Evolutionary conservation across 2,797 vertebrate species (phyloP).

Genomic region (Antennarius maculatus): DNA sequence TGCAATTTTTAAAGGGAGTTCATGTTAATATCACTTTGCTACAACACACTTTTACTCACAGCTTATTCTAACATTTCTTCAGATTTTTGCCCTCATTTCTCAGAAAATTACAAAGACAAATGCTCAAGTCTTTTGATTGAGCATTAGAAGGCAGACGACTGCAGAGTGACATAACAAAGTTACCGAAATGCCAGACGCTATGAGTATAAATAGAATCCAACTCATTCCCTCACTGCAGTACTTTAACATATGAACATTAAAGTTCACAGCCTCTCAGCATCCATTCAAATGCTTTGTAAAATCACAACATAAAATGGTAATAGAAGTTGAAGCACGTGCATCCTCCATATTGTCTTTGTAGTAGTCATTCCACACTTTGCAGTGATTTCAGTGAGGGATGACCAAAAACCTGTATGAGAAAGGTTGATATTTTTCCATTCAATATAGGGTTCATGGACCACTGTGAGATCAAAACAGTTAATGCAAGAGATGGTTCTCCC

Average conservation of each 20-base stretch:
- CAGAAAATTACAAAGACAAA: slow-evolving; percentile 6
- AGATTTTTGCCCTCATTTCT: neutral
- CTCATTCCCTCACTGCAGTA: neutral
- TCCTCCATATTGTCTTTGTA: neutral
- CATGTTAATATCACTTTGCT: slow-evolving; percentile 2
- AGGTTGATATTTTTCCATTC: neutral
- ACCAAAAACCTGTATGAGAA: too few relatives aligned
- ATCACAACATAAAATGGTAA: neutral
- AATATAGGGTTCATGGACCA: neutral
- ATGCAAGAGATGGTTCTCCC: neutral
- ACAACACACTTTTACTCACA: slow-evolving; percentile 3
- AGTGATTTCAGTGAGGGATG: too few relatives aligned
- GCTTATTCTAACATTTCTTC: neutral
- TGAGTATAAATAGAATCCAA: neutral
- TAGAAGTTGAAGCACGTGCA: slow-evolving; percentile 5
- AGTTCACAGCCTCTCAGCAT: neutral
- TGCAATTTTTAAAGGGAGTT: neutral
- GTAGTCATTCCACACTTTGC: too few relatives aligned
- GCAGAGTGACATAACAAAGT: slow-evolving; percentile 4
- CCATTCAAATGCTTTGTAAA: neutral
- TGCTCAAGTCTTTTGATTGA: slow-evolving; percentile 50
- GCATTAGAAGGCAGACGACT: slow-evolving; percentile 36
- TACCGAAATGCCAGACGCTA: neutral
- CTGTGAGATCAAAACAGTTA: neutral
- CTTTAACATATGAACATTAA: neutral